Percentiles rank a stretch among this genome's conserved stretches.
Conservation (phyloP, 2,888 invertebrate genomes). For the Macroteleia sp. region DNA sequence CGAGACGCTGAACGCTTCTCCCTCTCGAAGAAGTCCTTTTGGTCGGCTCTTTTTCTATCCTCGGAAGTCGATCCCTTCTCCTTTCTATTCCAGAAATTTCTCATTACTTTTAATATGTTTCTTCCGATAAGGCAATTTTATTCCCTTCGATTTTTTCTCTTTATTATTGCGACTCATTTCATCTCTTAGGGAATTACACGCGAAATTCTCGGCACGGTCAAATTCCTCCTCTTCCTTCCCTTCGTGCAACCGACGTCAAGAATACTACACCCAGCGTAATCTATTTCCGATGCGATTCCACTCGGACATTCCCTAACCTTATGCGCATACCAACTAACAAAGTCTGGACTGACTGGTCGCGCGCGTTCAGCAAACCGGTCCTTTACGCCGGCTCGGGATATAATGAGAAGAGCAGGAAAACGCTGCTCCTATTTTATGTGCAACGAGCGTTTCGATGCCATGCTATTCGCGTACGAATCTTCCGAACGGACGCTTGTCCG, state of each 20-base stretch:
- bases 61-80: constrained; percentile 5
- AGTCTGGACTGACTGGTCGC: constrained; percentile 55
- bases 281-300: constrained; percentile 56
- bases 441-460: constrained; percentile 51
- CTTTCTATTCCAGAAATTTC: constrained; percentile 8
- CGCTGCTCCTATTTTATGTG: constrained; percentile 62
- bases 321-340: constrained; percentile 55
- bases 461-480: constrained; percentile 41
- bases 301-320: constrained; percentile 53
- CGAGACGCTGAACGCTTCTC: constrained; percentile 50
- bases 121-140: constrained; percentile 1
- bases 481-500: constrained; percentile 2
- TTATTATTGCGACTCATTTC: not conserved
- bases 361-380: constrained; percentile 56
- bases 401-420: constrained; percentile 55
- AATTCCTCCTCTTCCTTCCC: not conserved
- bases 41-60: constrained; percentile 27
- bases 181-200: constrained; percentile 2
- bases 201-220: constrained; percentile 3
- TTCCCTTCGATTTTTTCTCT: too few species aligned
- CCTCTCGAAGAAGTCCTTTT: constrained; percentile 31
- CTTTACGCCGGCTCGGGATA: constrained; percentile 29
- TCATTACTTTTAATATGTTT: constrained; percentile 11
- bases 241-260: constrained; percentile 35
- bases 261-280: constrained; percentile 39